Base-by-base conservation (phyloP, 2,888 invertebrate species). In the Amiota mariae region DNA sequence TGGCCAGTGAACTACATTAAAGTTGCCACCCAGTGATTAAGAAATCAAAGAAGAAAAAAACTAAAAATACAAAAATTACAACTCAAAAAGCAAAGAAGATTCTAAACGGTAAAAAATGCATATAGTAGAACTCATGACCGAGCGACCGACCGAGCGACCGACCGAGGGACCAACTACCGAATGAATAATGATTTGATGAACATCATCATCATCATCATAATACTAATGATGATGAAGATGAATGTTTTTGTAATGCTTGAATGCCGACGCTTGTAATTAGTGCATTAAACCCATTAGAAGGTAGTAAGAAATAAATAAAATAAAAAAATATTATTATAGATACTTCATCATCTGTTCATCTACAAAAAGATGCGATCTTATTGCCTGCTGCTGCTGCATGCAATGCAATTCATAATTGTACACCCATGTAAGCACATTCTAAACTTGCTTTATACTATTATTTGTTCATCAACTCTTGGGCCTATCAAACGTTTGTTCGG, bases 251-350 rank as follows among this genome's bases (percentile, higher is more conserved):
- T 76, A 75, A 77, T 81, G 82, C 82, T 80, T 85, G 84, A 84
- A 87, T 87, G 87, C 85, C 68, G 20, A 59, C 68, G 78, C 76
- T 78, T 85, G 76, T 81, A 87, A 87, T 87, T 84, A 87, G 87
- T 87, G 87, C 87, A 87, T 87, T 87, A 86, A 86, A 79, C 75
- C 73, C 78, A 76, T 80, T 81, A 70, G 71, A 72, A 66, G 72
- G 24, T 54, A 72, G 68, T 71, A 70, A 66, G 71, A 61, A 74
- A 75, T 68, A 63, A 54, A 73, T 61, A 76, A 66, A 72, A 72
- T n/a, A n/a, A 48, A 51, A 63, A 61, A 68, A 68, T 68, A 68
- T 49, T 8, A 24, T n/a, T 18, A 13, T 18, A 36, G 63, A 63
- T 63, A 36, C 63, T 36, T 6, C 36, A 36, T 36, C 36, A 36